Percentiles rank a stretch among this genome's conserved stretches.
phyloP scores from a whole-genome alignment of 2,113 vertebrate species.

The Podocnemis expansa region DNA sequence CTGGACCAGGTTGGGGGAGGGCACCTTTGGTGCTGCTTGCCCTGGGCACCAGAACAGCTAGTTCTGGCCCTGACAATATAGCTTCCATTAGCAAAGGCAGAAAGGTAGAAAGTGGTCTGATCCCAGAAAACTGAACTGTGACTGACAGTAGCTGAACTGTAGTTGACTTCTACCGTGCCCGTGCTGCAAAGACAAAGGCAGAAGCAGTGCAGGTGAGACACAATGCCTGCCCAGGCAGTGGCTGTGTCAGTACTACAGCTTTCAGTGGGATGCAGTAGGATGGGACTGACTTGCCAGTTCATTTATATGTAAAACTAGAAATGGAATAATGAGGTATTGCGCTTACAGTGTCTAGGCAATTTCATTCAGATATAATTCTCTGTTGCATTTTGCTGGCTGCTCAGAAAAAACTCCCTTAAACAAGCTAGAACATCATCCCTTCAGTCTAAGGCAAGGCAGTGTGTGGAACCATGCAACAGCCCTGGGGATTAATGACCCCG shows the following conservation, averaged over 20 bases:
- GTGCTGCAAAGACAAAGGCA: neutral
- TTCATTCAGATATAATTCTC: neutral
- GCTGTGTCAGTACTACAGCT: neutral
- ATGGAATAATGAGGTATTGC: conserved; percentile 1
- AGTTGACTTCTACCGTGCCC: neutral
- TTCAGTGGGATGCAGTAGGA: neutral
- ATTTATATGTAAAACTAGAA: conserved; percentile 19
- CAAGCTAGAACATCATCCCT: neutral
- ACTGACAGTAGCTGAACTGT: too few species aligned
- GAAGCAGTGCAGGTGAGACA: neutral
- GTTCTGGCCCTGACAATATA: too few species aligned
- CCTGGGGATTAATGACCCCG: neutral
- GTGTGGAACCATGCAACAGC: neutral
- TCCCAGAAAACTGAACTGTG: rapidly evolving
- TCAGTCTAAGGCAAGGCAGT: neutral
- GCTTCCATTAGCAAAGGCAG: neutral
- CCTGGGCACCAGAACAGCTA: too few species aligned
- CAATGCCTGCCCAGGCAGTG: neutral
- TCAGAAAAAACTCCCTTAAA: neutral
- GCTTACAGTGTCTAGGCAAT: conserved; percentile 20
- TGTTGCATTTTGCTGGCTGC: neutral
- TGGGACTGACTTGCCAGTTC: neutral
- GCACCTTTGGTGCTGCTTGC: too few species aligned
- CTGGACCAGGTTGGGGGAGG: too few species aligned
- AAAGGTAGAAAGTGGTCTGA: neutral